Evolutionary conservation across 2,113 vertebrate genomes (phyloP).

Genomic region (Mobula birostris): DNA sequence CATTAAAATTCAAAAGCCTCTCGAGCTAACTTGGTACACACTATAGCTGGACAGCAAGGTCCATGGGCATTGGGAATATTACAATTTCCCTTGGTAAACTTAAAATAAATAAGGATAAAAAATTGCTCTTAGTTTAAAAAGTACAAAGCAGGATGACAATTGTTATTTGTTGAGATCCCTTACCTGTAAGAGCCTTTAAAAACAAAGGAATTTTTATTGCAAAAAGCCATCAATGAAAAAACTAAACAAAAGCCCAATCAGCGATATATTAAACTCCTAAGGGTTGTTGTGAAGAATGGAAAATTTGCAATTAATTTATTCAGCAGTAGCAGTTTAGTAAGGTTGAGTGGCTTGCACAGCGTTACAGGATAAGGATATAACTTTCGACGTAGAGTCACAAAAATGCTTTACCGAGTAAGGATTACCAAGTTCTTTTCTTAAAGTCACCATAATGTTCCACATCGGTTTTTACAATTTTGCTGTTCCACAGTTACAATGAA

Average conservation of each 20-base stretch:
- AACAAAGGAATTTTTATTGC: not conserved
- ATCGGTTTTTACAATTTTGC: too few relatives aligned
- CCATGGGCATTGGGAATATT: conserved; percentile 47
- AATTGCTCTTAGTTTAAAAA: conserved; percentile 40
- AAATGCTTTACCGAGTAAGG: too few relatives aligned
- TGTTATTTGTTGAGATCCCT: conserved; percentile 28
- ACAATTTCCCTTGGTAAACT: conserved; percentile 40
- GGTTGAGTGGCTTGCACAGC: not conserved
- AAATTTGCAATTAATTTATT: not conserved
- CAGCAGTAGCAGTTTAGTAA: not conserved
- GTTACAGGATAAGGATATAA: not conserved
- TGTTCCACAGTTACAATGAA: too few relatives aligned
- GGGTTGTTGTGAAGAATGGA: conserved; percentile 50
- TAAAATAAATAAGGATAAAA: conserved; percentile 37
- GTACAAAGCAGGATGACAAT: conserved; percentile 33
- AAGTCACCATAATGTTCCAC: too few relatives aligned
- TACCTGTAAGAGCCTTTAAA: not conserved
- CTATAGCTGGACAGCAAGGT: conserved; percentile 45
- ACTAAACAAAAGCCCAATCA: conserved; percentile 49
- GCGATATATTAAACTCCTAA: conserved; percentile 87
- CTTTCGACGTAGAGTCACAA: not conserved
- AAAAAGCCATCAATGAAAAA: conserved; percentile 43
- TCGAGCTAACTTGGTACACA: conserved; percentile 88
- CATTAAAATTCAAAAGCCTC: conserved; percentile 99
- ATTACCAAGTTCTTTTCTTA: not conserved